phyloP scores from a whole-genome alignment of 2,113 vertebrate species.

The Hepsetus odoe region DNA sequence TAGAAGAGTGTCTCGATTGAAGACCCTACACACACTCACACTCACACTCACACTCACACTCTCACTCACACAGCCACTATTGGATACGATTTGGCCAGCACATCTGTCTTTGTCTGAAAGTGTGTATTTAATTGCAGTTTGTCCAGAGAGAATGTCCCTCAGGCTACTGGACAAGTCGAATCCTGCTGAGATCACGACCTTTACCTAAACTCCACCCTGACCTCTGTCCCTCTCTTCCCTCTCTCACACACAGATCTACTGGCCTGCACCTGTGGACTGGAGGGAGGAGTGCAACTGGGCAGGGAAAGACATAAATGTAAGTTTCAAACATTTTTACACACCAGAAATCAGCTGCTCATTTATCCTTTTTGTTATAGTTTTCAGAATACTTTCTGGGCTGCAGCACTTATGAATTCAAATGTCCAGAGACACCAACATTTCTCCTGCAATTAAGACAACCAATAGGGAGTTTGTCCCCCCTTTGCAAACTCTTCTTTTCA shows the following conservation, averaged over 20 bases:
- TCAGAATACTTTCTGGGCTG: too few species aligned
- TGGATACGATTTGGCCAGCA: not conserved
- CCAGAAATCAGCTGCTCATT: not conserved
- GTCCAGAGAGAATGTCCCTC: conserved; percentile 53
- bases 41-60: conserved; percentile 5
- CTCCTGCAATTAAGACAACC: too few species aligned
- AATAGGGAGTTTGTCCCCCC: too few species aligned
- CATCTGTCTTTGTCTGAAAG: conserved; percentile 20
- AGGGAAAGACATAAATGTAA: conserved; percentile 95
- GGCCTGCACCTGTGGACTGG: conserved; percentile 95
- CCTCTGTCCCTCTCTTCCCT: conserved; percentile 36
- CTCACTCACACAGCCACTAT: not conserved
- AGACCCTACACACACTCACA: conserved; percentile 17
- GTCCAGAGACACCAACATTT: too few species aligned
- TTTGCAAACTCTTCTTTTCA: too few species aligned
- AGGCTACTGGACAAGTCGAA: conserved; percentile 47
- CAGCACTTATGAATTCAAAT: too few species aligned
- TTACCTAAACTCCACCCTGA: conserved; percentile 28
- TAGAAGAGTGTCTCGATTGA: not conserved
- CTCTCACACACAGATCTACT: conserved; percentile 83
- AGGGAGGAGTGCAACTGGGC: conserved; percentile 99
- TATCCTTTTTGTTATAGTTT: too few species aligned
- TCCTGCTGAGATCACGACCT: conserved; percentile 45
- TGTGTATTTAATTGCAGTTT: conserved; percentile 29
- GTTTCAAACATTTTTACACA: conserved; percentile 58